Evolutionary conservation across 2,113 vertebrate species (phyloP), one percentile per base, ranked within the genome.

Genomic region (Amphiprion percula): DNA sequence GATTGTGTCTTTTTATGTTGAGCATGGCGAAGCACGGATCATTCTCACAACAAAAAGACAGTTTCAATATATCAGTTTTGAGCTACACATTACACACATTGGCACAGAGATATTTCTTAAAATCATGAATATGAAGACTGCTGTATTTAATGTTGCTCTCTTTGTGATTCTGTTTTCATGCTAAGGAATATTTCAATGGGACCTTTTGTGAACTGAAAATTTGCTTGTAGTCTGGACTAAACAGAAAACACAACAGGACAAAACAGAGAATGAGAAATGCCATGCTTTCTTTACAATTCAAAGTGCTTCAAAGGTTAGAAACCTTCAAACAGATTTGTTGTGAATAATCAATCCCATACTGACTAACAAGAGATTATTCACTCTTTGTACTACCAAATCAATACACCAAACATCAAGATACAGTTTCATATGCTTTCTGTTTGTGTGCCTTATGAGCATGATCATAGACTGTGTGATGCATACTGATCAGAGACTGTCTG

Each of bases 331-430:
- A 0, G 41, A 68, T 41, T 49, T 56, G 11, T 54, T 67, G 55
- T 70, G 54, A 77, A 58, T 71, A 61, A 77, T 74, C 12, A 10
- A 16, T 53, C 14, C 19, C 39, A 44, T 58, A 15, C 39, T 55
- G 63, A 61, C 41, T 68, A 16, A 63, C 21, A 65, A 37, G 24
- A 55, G 56, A 50, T 59, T 64, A 82, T 53, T 89, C 76, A 77
- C 61, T 68, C 50, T 4, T 28, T 55, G 17, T 46, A 41, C 37
- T 59, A 58, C 16, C 16, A 28, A 33, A 46, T 59, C 50, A 49
- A 50, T 46, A 24, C 65, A 50, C 19, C 61, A 53, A 65, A 47
- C 65, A n/a, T 19, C 56, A 53, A 54, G 53, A 47, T 71, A 55
- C 19, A 30, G 26, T 90, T 87, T 70, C 54, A 66, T 24, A 1